Evolutionary conservation across 2,113 vertebrate genomes (phyloP).

Genomic region (Catagonus wagneri): DNA sequence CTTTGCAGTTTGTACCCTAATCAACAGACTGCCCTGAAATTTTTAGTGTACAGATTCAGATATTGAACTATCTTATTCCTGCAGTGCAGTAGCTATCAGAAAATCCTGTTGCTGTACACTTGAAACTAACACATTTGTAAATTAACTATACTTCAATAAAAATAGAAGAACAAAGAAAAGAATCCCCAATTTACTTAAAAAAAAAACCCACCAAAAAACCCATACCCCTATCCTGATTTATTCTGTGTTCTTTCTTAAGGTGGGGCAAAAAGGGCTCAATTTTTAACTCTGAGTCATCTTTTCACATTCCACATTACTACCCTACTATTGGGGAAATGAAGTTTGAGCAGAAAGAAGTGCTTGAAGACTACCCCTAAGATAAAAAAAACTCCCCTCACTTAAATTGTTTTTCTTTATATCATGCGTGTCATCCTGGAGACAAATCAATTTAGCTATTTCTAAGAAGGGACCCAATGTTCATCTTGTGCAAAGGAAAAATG

Average conservation of each 20-base stretch:
- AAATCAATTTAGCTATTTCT: background rate
- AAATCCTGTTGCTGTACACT: background rate
- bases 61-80: background rate
- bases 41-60: background rate
- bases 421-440: background rate
- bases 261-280: background rate
- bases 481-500: constrained; percentile 1
- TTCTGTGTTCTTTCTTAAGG: background rate
- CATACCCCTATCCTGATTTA: background rate
- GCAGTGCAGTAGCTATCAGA: background rate
- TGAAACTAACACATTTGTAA: too few relatives aligned
- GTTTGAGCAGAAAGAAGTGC: background rate
- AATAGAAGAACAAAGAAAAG: too few relatives aligned
- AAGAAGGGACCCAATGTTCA: constrained; percentile 1
- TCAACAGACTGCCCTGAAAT: background rate
- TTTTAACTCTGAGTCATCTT: constrained; percentile 37
- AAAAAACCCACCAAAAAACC: too few relatives aligned
- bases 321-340: background rate
- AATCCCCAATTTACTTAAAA: too few relatives aligned
- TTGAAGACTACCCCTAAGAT: background rate
- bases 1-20: background rate
- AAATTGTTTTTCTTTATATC: background rate
- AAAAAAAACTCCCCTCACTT: background rate
- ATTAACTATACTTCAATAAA: too few relatives aligned
- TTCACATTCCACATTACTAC: background rate